Evolutionary conservation across 2,797 vertebrate species (phyloP).

Genomic region (Fistularia tabacaria): DNA sequence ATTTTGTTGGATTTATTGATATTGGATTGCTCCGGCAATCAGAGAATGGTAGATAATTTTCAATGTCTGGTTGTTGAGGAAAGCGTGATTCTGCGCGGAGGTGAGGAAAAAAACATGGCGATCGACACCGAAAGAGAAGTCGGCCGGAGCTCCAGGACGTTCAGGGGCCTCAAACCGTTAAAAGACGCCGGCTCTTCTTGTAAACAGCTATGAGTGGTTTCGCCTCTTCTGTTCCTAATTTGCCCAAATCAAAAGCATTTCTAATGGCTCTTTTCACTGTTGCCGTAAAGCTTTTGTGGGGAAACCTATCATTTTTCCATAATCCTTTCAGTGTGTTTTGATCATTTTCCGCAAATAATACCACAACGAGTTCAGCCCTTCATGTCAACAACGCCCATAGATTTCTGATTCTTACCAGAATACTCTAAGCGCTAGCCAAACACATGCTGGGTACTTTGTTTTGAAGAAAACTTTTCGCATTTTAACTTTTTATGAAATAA

Average conservation of each 20-base stretch:
- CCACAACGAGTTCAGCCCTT: too few species aligned
- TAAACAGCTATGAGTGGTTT: conserved; percentile 2
- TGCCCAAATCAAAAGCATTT: background rate
- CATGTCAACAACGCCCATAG: too few species aligned
- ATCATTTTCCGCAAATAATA: too few species aligned
- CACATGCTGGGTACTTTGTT: too few species aligned
- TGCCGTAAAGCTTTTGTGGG: too few species aligned
- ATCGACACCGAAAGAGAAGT: conserved; percentile 1
- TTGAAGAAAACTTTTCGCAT: too few species aligned
- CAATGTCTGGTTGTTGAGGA: background rate
- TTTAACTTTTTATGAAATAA: too few species aligned
- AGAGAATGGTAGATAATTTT: background rate
- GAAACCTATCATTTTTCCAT: too few species aligned
- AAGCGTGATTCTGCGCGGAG: background rate
- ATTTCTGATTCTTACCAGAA: too few species aligned
- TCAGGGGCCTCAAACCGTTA: background rate
- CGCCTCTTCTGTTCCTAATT: conserved; percentile 3
- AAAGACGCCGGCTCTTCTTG: conserved; percentile 7
- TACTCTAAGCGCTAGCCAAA: too few species aligned
- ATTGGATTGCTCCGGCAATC: background rate
- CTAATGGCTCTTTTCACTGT: too few species aligned
- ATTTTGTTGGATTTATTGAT: background rate
- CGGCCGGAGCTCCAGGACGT: background rate
- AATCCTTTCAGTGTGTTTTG: too few species aligned
- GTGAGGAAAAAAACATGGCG: background rate